Evolutionary conservation across 2,888 invertebrate genomes (phyloP).

Genomic region (Hydriomena furcata): DNA sequence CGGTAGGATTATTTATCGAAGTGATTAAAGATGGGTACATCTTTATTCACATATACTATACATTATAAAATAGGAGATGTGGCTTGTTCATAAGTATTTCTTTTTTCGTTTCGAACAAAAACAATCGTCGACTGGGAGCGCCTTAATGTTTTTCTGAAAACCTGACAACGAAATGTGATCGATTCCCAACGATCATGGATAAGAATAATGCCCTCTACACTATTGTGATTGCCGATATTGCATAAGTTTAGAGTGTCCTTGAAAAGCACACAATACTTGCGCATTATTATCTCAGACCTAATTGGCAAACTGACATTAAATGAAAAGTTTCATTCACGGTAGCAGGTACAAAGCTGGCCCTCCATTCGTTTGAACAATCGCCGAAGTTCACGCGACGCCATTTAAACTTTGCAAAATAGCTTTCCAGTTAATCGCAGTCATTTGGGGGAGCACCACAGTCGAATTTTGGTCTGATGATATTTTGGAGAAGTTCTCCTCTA

Average conservation of each 20-base stretch:
- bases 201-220: too few relatives aligned
- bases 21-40: too few relatives aligned
- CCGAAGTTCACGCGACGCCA: constrained; percentile 62
- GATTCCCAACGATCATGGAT: too few relatives aligned
- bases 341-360: constrained; percentile 62
- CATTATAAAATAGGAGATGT: too few relatives aligned
- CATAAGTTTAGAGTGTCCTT: constrained; percentile 24
- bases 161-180: too few relatives aligned
- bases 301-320: constrained; percentile 37
- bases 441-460: constrained; percentile 63
- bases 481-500: constrained; percentile 53
- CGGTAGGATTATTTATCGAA: too few relatives aligned
- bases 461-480: constrained; percentile 61
- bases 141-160: too few relatives aligned
- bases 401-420: constrained; percentile 74
- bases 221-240: too few relatives aligned
- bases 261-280: constrained; percentile 26
- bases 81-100: too few relatives aligned
- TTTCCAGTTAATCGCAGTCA: constrained; percentile 74
- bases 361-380: constrained; percentile 67
- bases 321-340: constrained; percentile 49
- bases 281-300: constrained; percentile 30
- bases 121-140: too few relatives aligned
- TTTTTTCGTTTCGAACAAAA: too few relatives aligned
- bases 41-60: too few relatives aligned